Percentiles rank a stretch among this genome's conserved stretches.
Evolutionary conservation across 1,140 invertebrate genomes (phyloP).

Genomic region (Aphelenchoides fujianensis): DNA sequence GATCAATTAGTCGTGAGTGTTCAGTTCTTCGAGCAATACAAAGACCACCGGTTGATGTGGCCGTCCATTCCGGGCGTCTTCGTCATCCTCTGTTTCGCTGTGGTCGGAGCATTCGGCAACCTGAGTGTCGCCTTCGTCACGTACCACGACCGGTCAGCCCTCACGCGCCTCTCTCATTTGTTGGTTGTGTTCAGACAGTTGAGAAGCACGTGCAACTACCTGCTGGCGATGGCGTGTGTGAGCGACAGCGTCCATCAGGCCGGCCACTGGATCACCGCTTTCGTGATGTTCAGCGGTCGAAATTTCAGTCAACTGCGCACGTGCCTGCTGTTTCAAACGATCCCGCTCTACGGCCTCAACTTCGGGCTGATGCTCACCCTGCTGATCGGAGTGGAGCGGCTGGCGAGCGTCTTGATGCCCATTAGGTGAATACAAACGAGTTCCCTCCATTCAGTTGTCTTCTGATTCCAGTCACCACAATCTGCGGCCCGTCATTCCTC

Average conservation of each 20-base stretch:
- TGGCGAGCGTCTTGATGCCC: neutral
- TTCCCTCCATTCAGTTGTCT: too few relatives aligned
- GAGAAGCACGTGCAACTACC: neutral
- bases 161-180: neutral
- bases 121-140: neutral
- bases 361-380: neutral
- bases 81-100: neutral
- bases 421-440: neutral
- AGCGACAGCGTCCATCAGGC: neutral
- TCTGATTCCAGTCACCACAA: too few relatives aligned
- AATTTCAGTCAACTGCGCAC: neutral
- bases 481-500: too few relatives aligned
- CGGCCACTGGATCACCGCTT: neutral
- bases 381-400: neutral
- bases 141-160: neutral
- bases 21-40: neutral
- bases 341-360: neutral
- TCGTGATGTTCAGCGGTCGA: neutral
- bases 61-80: neutral
- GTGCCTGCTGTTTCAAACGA: neutral
- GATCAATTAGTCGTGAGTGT: too few relatives aligned
- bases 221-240: neutral
- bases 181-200: neutral
- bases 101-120: neutral
- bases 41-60: neutral